Evolutionary conservation across 2,888 invertebrate species (phyloP).

Genomic region (Heteropelma amictum): DNA sequence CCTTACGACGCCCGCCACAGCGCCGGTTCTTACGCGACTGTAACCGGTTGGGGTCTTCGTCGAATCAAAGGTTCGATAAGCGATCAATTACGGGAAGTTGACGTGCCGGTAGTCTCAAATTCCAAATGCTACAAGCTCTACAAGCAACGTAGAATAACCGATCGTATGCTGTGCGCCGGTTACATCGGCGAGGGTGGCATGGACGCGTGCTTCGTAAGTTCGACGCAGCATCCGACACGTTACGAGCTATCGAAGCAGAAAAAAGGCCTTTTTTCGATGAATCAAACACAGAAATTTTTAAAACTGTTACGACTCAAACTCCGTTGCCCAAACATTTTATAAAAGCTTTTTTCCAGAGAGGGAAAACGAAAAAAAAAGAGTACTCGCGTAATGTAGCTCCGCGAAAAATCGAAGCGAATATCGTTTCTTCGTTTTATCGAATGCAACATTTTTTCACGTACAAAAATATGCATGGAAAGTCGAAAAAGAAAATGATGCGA

Average conservation of each 20-base stretch:
- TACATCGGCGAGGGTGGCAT: conserved; percentile 80
- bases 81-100: conserved; percentile 66
- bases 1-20: conserved; percentile 61
- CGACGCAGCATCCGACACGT: background rate
- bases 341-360: background rate
- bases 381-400: too few relatives aligned
- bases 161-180: conserved; percentile 82
- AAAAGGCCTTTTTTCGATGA: too few relatives aligned
- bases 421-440: too few relatives aligned
- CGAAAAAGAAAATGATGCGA: background rate
- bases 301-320: background rate
- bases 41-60: conserved; percentile 72
- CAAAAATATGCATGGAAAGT: too few relatives aligned
- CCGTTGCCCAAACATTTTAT: background rate
- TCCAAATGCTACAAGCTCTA: conserved; percentile 66
- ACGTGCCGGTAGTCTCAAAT: conserved; percentile 68
- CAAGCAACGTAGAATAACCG: conserved; percentile 73
- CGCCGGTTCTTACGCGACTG: conserved; percentile 64
- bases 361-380: conserved; percentile 5
- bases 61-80: conserved; percentile 61
- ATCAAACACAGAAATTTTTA: background rate
- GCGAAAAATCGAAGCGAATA: too few relatives aligned
- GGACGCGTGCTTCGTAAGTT: conserved; percentile 81
- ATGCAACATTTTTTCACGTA: too few relatives aligned
- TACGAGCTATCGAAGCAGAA: too few relatives aligned